Evolutionary conservation across 2,113 vertebrate genomes (phyloP).

Genomic region (Nematolebias whitei): DNA sequence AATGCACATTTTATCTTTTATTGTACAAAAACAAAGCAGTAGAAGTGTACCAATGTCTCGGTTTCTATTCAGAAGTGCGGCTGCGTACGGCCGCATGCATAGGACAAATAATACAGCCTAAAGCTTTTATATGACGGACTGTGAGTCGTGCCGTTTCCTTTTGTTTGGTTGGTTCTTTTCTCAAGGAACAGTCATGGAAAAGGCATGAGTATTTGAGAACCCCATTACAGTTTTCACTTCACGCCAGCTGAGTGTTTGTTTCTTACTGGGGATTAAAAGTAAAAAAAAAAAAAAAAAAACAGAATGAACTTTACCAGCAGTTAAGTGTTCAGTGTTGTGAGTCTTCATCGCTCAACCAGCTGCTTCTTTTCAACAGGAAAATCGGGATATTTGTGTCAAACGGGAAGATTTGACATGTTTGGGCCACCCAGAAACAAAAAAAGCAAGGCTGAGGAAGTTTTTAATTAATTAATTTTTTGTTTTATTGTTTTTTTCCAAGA

Average conservation of each 20-base stretch:
- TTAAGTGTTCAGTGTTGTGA: constrained; percentile 48
- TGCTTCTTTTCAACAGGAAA: not conserved
- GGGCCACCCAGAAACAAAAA: too few relatives aligned
- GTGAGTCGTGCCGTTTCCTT: constrained; percentile 79
- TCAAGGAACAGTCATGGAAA: constrained; percentile 82
- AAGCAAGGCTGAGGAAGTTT: too few relatives aligned
- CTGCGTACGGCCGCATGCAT: constrained; percentile 84
- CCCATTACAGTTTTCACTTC: constrained; percentile 79
- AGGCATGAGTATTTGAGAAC: constrained; percentile 81
- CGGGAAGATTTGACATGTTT: too few relatives aligned
- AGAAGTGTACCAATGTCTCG: constrained; percentile 97
- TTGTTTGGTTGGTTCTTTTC: constrained; percentile 25
- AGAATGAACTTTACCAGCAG: constrained; percentile 86
- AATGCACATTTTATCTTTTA: constrained; percentile 99
- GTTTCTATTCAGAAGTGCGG: constrained; percentile 96
- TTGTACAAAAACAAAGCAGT: constrained; percentile 94
- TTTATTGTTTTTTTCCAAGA: not conserved
- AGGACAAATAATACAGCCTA: constrained; percentile 86
- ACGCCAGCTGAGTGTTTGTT: constrained; percentile 80
- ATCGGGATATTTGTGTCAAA: too few relatives aligned
- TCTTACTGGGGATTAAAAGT: constrained; percentile 57
- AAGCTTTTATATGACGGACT: constrained; percentile 93
- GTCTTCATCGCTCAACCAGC: not conserved
- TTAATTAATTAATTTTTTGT: too few relatives aligned
- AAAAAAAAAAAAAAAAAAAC: constrained; percentile 35